A percentile compares a stretch with the other conserved stretches of the same genome.
phyloP scores from a whole-genome alignment of 2,113 vertebrate species.

The Egretta garzetta region DNA sequence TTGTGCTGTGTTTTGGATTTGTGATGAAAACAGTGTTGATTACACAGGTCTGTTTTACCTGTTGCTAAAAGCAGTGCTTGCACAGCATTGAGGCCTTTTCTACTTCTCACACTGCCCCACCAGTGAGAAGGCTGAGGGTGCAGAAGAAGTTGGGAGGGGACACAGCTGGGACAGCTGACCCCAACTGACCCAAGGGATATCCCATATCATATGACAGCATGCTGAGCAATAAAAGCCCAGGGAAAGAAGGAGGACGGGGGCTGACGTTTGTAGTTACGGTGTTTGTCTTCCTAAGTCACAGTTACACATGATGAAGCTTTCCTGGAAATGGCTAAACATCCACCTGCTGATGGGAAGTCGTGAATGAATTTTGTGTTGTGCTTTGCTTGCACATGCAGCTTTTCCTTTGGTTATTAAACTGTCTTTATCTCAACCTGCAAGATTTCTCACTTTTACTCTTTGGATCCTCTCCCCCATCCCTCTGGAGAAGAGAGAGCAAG shows the following conservation, averaged over 20 bases:
- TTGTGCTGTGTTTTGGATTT: not conserved
- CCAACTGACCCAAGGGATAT: not conserved
- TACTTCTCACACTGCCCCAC: not conserved
- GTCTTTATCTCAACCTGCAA: not conserved
- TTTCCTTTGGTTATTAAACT: not conserved
- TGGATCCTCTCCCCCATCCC: accelerated
- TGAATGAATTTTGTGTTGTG: not conserved
- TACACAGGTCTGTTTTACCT: not conserved
- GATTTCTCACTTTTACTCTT: not conserved
- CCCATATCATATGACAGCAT: not conserved
- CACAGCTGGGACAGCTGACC: not conserved
- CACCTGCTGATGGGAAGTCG: not conserved
- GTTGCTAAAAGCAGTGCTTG: not conserved
- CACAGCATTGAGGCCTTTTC: not conserved
- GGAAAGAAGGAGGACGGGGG: not conserved
- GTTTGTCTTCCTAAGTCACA: not conserved
- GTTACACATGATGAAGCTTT: not conserved
- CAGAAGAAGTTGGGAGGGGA: not conserved
- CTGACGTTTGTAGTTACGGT: not conserved
- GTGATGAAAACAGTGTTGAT: not conserved
- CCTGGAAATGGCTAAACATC: not conserved
- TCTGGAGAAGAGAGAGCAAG: not conserved
- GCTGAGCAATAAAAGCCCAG: not conserved
- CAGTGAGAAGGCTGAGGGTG: not conserved
- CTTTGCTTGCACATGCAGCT: not conserved